Base-by-base conservation (phyloP, 2,888 invertebrate species). In the Nomada lathburiana region DNA sequence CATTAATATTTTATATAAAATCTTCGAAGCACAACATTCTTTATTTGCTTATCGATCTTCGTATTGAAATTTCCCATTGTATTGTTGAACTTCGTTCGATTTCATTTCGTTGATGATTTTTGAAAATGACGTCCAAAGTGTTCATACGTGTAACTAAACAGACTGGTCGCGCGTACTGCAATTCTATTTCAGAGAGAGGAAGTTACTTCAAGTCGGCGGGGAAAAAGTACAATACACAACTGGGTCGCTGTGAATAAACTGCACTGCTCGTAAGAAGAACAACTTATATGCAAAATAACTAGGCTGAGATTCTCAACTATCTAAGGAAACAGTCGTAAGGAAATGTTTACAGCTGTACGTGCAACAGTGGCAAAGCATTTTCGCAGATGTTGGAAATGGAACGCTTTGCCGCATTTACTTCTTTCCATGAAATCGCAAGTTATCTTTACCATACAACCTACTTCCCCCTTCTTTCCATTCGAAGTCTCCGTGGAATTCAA, bases 401-500 rank as follows among this genome's bases (percentile, higher is more conserved):
- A 72, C 44, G 26, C 65, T 80, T 71, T 67, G 42, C 47, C 67
- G 81, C 26, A 63, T 73, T 80, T 80, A 80, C 52, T 68, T 60
- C n/a, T 44, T 64, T 20, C 52, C 50, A 52, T 62, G 81, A 18
- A 52, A 60, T 64, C 26, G 52, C 64, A 2, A 50, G 52, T 52
- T 73, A 68, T 53, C 52, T 57, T 44, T 59, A 16, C 10, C 65
- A 42, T 23, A 29, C 52, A 70, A n/a, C 20, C 36, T 42, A 44
- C 42, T 65, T 65, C 74, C 23, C 36, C 9, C n/a, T 23, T 23
- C 26, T 9, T 20, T 23, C 4, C 64, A 55, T 65, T 42, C 42
- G 52, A 76, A 68, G 29, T 57, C 52, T 67, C 36, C 82, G 72
- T 82, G 76, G 71, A 82, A 76, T 82, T 81, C 71, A 67, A 82